Evolutionary conservation across 1,140 invertebrate genomes (phyloP).

Genomic region (Magallana ariakensis): DNA sequence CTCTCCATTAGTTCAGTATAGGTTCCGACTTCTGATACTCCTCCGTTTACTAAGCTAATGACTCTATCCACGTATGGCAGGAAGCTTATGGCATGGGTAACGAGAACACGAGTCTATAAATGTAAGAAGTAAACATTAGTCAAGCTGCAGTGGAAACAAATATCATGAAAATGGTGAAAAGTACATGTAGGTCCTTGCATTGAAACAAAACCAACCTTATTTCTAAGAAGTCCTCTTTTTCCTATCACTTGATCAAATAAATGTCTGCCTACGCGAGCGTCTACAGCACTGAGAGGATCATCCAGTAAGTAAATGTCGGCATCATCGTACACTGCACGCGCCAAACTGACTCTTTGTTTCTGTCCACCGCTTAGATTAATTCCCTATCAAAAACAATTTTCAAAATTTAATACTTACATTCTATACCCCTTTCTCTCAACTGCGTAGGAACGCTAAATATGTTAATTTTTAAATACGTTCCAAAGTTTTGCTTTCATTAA

Average conservation of each 20-base stretch:
- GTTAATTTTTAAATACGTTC: no score
- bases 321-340: no score
- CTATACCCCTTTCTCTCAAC: no score
- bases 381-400: constrained; percentile 44
- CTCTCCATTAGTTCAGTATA: constrained; percentile 61
- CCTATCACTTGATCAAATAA: constrained; percentile 76
- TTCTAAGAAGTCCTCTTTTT: constrained; percentile 81
- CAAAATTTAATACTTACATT: no score
- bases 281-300: constrained; percentile 89
- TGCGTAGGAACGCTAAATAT: no score
- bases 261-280: constrained; percentile 77
- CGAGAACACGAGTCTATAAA: constrained; percentile 72
- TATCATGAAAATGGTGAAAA: not conserved
- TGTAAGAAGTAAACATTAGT: not conserved
- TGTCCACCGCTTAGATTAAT: constrained; percentile 77
- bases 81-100: constrained; percentile 76
- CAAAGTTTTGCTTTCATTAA: no score
- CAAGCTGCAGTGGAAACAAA: not conserved
- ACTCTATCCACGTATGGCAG: constrained; percentile 77
- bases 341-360: no score
- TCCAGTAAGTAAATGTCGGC: no score
- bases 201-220: constrained; percentile 56
- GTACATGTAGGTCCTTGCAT: no score
- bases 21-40: constrained; percentile 74
- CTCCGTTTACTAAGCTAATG: constrained; percentile 72